Conservation (phyloP, 2,113 vertebrate species). For the Raja brachyura region DNA sequence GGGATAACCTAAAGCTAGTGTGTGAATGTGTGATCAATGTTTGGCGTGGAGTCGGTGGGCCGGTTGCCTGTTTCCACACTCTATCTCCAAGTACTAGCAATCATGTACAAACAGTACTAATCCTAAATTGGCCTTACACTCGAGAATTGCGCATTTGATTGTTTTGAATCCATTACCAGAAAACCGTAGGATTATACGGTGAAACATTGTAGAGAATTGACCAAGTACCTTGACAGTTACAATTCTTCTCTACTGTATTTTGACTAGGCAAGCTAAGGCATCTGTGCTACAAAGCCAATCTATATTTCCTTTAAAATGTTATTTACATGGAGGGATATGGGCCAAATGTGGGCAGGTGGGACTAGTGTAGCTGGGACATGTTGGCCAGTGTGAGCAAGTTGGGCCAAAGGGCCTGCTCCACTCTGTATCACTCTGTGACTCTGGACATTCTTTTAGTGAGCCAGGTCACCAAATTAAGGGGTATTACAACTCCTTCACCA, state of each 20-base stretch:
- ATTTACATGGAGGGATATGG: too few relatives aligned
- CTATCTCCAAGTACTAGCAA: not conserved
- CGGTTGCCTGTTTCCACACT: too few relatives aligned
- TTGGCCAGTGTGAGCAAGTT: too few relatives aligned
- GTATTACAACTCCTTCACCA: not conserved
- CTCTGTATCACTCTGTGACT: too few relatives aligned
- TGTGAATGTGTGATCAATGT: too few relatives aligned
- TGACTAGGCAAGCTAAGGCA: not conserved
- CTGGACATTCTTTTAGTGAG: not conserved
- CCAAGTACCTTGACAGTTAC: not conserved
- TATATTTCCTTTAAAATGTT: not conserved
- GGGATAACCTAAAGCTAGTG: too few relatives aligned
- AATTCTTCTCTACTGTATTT: not conserved
- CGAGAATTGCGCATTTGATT: not conserved
- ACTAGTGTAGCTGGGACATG: too few relatives aligned
- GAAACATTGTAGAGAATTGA: not conserved
- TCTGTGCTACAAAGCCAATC: not conserved
- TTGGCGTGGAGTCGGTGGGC: too few relatives aligned
- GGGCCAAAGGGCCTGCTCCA: too few relatives aligned
- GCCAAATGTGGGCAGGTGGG: too few relatives aligned
- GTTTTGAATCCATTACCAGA: not conserved
- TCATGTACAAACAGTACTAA: not conserved
- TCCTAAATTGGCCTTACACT: not conserved
- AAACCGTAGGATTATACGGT: not conserved
- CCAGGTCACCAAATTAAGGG: not conserved